phyloP scores from a whole-genome alignment of 1,140 invertebrate genomes.

The Zaprionus africanus region DNA sequence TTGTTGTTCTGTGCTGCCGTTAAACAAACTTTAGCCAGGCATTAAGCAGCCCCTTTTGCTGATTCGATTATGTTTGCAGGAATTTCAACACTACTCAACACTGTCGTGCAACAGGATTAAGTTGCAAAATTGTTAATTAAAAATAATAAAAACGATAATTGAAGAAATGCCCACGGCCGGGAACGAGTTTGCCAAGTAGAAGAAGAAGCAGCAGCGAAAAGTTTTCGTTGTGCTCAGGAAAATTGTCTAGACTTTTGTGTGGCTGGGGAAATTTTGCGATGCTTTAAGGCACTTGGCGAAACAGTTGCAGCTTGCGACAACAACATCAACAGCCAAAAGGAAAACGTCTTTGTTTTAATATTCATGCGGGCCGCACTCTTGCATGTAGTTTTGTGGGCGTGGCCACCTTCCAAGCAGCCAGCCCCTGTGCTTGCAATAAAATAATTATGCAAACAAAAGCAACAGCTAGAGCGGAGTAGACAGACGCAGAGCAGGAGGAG shows the following conservation, averaged over 20 bases:
- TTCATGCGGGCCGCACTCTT: slow-evolving; percentile 66
- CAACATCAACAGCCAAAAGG: slow-evolving; percentile 22
- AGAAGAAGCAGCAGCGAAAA: slow-evolving; percentile 30
- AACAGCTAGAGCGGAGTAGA: slow-evolving; percentile 35
- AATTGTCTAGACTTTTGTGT: slow-evolving; percentile 59
- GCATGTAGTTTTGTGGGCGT: slow-evolving; percentile 53
- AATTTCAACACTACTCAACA: slow-evolving; percentile 45
- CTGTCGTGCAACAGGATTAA: slow-evolving; percentile 61
- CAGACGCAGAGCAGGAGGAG: slow-evolving; percentile 23
- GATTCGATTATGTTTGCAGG: slow-evolving; percentile 70
- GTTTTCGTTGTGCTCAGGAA: slow-evolving; percentile 43
- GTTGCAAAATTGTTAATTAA: slow-evolving; percentile 82
- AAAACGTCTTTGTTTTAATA: slow-evolving; percentile 68
- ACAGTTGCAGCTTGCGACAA: slow-evolving; percentile 51
- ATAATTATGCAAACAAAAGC: slow-evolving; percentile 76
- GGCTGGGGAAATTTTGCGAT: slow-evolving; percentile 4
- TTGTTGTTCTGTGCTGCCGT: slow-evolving; percentile 36
- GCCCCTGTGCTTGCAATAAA: slow-evolving; percentile 58
- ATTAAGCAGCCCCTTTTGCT: slow-evolving; percentile 47
- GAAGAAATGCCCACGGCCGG: slow-evolving; percentile 70
- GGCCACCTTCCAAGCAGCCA: slow-evolving; percentile 9
- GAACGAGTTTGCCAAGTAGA: background rate
- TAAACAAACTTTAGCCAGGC: slow-evolving; percentile 73
- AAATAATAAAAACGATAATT: slow-evolving; percentile 82
- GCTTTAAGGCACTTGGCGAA: slow-evolving; percentile 62